Evolutionary conservation across 2,888 invertebrate species (phyloP), one percentile per base, ranked within the genome.

Genomic region (Cerastoderma edule): DNA sequence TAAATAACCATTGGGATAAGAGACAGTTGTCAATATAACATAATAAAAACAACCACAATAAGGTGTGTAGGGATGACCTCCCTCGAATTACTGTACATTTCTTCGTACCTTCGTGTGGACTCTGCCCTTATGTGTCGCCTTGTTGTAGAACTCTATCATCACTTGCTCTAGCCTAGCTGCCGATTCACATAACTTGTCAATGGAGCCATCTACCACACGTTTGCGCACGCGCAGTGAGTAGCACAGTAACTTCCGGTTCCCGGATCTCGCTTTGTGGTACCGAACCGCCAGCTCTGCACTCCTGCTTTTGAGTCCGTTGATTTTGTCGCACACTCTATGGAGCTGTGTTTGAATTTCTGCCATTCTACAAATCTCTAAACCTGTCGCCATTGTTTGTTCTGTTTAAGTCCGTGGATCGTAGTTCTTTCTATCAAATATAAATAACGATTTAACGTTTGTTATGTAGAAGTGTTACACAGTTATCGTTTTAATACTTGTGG

Each of bases 211-310:
- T 27, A 53, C 28, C 3, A 53, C 53, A 13, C 53, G 22, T 13
- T 53, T 53, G 27, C 53, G 53, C 22, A 53, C 53, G 22, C 53
- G 22, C 53, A 53, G 27, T 24, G 53, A 53, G 27, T 53, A 53
- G 27, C 53, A 53, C 10, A 53, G 27, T n/a, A 53, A 4, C 24
- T 53, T 53, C 53, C 13, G 22, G 27, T 53, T 53, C 8, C 28
- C 53, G 22, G 10, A 13, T 22, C 24, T 13, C 4, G 53, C 53
- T 24, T 2, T 24, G 6, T 53, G 10, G 13, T 53, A 53, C 4
- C n/a, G 22, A 8, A 27, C 2, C 5, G 22, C 53, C 53, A 53
- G 27, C 24, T 53, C 53, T 2, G 24, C 53, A 22, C 5, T 53
- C n/a, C 28, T 53, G 4, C 27, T 53, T 2, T 53, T 53, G 2